Evolutionary conservation across 2,113 vertebrate species (phyloP).

Genomic region (Euleptes europaea): DNA sequence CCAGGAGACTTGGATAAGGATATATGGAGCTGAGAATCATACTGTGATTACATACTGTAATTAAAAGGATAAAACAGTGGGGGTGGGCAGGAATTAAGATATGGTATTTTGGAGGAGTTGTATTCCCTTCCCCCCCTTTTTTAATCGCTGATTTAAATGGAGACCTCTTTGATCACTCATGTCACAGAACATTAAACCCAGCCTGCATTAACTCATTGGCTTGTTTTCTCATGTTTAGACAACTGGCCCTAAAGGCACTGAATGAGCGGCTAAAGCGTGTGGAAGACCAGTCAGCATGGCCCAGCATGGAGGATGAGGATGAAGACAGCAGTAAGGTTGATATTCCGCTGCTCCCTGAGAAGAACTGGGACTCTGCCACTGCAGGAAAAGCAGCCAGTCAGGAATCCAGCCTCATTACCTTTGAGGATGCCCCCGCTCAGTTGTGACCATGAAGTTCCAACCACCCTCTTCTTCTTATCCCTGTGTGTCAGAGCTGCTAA

Average conservation of each 20-base stretch:
- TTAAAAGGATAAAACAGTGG: background rate
- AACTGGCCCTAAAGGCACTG: constrained; percentile 94
- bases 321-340: constrained; percentile 81
- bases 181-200: background rate
- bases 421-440: constrained; percentile 86
- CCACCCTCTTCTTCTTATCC: constrained; percentile 46
- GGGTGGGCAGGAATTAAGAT: background rate
- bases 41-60: background rate
- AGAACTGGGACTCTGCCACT: constrained; percentile 43
- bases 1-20: no score
- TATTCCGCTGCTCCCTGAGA: constrained; percentile 73
- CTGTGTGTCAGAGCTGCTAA: constrained; percentile 49
- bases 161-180: background rate
- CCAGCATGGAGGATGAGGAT: constrained; percentile 97
- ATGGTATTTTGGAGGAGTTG: background rate
- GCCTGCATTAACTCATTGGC: background rate
- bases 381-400: constrained; percentile 68
- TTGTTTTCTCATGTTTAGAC: constrained; percentile 74
- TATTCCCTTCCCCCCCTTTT: background rate
- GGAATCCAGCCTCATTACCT: constrained; percentile 92
- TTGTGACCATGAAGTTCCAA: constrained; percentile 71
- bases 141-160: background rate
- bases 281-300: constrained; percentile 95
- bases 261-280: constrained; percentile 95
- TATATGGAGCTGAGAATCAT: no score